Evolutionary conservation across 2,888 invertebrate species (phyloP).

Genomic region (Habrosyne pyritoides): DNA sequence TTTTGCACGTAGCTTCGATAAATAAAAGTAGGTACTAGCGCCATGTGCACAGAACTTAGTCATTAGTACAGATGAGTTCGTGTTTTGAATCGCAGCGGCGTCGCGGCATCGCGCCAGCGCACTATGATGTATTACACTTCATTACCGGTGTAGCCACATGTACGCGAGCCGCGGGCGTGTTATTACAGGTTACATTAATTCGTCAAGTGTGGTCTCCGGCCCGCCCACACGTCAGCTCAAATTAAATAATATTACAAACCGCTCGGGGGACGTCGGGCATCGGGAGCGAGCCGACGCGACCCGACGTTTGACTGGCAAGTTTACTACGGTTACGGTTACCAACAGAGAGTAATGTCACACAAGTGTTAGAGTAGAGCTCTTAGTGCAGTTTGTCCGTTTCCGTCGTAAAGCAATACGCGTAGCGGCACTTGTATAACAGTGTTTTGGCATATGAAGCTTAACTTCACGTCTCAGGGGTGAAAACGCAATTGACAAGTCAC

Average conservation of each 20-base stretch:
- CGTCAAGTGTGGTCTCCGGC: conserved; percentile 59
- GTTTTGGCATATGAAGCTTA: too few relatives aligned
- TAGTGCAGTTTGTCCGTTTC: too few relatives aligned
- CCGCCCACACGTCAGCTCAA: conserved; percentile 36
- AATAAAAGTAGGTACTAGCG: neutral
- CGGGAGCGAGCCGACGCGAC: neutral
- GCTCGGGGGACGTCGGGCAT: conserved; percentile 9
- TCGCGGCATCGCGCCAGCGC: conserved; percentile 10
- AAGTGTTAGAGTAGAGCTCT: too few relatives aligned
- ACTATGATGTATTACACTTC: conserved; percentile 51
- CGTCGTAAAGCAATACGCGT: too few relatives aligned
- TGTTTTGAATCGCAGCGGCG: neutral
- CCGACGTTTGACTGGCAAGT: neutral
- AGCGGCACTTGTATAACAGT: too few relatives aligned
- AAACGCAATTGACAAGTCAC: too few relatives aligned
- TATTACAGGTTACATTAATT: conserved; percentile 55
- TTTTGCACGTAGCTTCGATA: neutral
- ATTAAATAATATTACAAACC: conserved; percentile 39
- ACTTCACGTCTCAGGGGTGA: too few relatives aligned
- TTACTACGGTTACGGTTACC: too few relatives aligned
- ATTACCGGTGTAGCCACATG: conserved; percentile 43
- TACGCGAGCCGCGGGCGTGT: conserved; percentile 31
- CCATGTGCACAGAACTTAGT: neutral
- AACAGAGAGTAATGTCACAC: too few relatives aligned
- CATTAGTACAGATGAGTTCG: neutral